Conservation (phyloP, 2,888 invertebrate species). For the Hirtodrosophila trivittata region DNA sequence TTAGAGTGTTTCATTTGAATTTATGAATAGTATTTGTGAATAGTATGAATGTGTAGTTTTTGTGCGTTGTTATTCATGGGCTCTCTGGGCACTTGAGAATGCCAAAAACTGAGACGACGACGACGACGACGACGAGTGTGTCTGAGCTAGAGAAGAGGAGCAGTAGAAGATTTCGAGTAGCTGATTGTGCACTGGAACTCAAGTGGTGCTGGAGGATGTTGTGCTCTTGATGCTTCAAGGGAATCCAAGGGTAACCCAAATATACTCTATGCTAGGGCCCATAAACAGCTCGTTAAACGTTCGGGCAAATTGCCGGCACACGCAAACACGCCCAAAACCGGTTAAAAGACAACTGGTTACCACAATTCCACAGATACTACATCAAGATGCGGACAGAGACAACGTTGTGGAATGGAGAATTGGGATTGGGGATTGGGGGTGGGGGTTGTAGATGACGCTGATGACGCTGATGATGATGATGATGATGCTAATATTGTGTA, state of each 20-base stretch:
- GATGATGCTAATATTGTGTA: conserved; percentile 53
- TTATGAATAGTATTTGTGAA: conserved; percentile 65
- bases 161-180: conserved; percentile 55
- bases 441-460: neutral
- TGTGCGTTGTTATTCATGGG: conserved; percentile 38
- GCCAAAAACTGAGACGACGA: conserved; percentile 25
- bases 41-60: conserved; percentile 45
- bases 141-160: neutral
- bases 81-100: conserved; percentile 57
- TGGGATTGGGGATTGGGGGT: neutral
- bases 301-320: conserved; percentile 73
- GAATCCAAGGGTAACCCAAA: conserved; percentile 2
- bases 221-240: neutral
- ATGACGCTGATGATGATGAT: conserved; percentile 28
- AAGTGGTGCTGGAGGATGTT: conserved; percentile 1
- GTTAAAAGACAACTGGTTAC: conserved; percentile 39
- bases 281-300: conserved; percentile 75
- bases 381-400: conserved; percentile 47
- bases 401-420: conserved; percentile 13
- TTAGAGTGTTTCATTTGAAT: conserved; percentile 74
- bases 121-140: neutral
- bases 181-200: conserved; percentile 51
- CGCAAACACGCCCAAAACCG: conserved; percentile 65
- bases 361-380: conserved; percentile 43
- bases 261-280: conserved; percentile 33